Base-by-base conservation (phyloP, 2,888 invertebrate genomes). In the Lottia gigantea region DNA sequence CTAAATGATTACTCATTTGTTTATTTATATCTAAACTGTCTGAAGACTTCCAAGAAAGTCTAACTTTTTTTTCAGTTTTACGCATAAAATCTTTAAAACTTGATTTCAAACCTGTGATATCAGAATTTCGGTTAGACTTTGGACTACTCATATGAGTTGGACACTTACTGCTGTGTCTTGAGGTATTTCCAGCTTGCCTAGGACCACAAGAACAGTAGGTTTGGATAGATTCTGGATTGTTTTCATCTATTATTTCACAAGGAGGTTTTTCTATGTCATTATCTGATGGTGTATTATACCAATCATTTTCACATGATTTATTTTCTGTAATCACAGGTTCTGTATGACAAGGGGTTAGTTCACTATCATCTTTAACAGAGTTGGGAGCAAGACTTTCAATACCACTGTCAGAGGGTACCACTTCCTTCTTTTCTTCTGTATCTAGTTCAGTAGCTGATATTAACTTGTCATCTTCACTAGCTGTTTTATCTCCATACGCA, bases 371-470 rank as follows among this genome's bases (percentile, higher is more conserved):
- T 19, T 46, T 68, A 31, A 70, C 65, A 65, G 74, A 71, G 15
- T 75, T 70, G 14, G 76, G 67, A 26, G 71, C 74, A 15, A 80
- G 65, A 49, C 78, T 78, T 64, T 77, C 80, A 62, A 84, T 82
- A 3, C 82, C 82, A 74, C 82, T 83, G 73, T 84, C 84, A 40
- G 83, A 83, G 11, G 79, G 74, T 16, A 75, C 79, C 25, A 83
- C 81, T 47, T 71, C 72, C 12, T 73, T 74, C 62, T 62, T 62
- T 25, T 62, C 67, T 25, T 66, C 49, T 26, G 45, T 55, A 8
- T 62, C 62, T 47, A 46, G 45, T 46, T 68, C 67, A 55, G 19
- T 55, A 12, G 19, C 19, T 23, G 23, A 23, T 55, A 55, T 23
- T 55, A 55, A 23, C 23, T 55, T 12, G 19, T 55, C 55, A 23